Percentiles rank a stretch among this genome's conserved stretches.
These are phyloP conservation scores for Micrasema minimum DNA, from an alignment of 1,140 invertebrate species.

Conservation along the genomic window DNA sequence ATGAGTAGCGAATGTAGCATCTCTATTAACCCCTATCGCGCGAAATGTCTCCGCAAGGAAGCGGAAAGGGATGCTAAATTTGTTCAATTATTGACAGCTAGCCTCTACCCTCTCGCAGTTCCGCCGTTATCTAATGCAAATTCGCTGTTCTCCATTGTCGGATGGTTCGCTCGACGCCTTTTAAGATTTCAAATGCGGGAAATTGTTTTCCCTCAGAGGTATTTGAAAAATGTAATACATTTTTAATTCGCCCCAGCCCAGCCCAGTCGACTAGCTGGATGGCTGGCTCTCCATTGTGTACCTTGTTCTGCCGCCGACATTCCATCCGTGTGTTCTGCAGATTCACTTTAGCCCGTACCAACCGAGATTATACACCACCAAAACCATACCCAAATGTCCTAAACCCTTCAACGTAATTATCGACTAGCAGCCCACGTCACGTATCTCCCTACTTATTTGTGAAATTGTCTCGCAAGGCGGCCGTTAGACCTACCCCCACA, in stretches of 20 bases:
- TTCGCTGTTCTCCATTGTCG: slow-evolving; percentile 36
- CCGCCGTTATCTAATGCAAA: slow-evolving; percentile 43
- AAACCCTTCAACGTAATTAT: neutral
- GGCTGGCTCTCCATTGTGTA: slow-evolving; percentile 29
- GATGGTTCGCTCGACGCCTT: slow-evolving; percentile 21
- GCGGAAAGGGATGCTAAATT: slow-evolving; percentile 7
- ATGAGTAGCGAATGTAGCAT: too few relatives aligned
- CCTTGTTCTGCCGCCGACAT: slow-evolving; percentile 11
- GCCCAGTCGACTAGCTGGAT: slow-evolving; percentile 2
- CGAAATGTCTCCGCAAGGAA: neutral
- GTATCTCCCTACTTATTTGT: neutral
- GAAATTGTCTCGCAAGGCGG: neutral
- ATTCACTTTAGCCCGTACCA: too few relatives aligned
- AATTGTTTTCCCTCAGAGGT: slow-evolving; percentile 50
- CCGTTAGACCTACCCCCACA: neutral
- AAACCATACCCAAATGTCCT: too few relatives aligned
- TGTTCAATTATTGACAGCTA: slow-evolving; percentile 33
- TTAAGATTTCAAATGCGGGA: slow-evolving; percentile 40
- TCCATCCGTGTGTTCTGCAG: slow-evolving; percentile 11
- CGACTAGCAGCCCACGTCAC: too few relatives aligned
- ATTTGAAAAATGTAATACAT: slow-evolving; percentile 52
- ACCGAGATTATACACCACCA: too few relatives aligned
- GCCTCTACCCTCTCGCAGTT: slow-evolving; percentile 18
- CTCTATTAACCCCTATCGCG: neutral
- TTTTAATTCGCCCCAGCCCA: slow-evolving; percentile 50